Evolutionary conservation across 2,888 invertebrate genomes (phyloP).

Genomic region (Beris chalybata): DNA sequence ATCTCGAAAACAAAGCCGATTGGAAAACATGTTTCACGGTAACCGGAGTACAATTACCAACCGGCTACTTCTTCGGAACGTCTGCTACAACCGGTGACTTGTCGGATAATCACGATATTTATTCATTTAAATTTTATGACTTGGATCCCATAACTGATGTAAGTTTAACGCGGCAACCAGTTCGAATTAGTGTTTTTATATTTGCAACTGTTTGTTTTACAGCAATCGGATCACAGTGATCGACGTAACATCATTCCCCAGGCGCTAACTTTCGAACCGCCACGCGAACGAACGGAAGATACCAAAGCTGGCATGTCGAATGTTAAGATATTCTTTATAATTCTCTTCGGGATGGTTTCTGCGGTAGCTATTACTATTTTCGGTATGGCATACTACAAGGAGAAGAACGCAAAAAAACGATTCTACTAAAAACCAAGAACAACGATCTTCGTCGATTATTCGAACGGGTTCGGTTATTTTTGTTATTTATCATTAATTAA

Average conservation of each 20-base stretch:
- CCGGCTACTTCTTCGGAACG: constrained; percentile 92
- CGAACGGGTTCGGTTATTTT: too few relatives aligned
- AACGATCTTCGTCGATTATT: neutral
- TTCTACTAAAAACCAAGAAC: constrained; percentile 55
- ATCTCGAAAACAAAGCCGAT: constrained; percentile 86
- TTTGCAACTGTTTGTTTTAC: constrained; percentile 51
- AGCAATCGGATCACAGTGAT: constrained; percentile 60
- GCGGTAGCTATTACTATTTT: constrained; percentile 82
- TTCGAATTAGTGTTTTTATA: constrained; percentile 8
- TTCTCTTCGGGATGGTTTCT: constrained; percentile 81
- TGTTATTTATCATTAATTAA: too few relatives aligned
- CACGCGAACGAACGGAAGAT: constrained; percentile 89
- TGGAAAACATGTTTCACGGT: constrained; percentile 95
- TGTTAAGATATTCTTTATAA: constrained; percentile 84
- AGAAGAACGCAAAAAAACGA: constrained; percentile 86
- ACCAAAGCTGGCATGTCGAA: constrained; percentile 86
- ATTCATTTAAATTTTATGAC: constrained; percentile 90
- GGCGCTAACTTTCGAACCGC: constrained; percentile 86
- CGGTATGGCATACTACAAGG: constrained; percentile 91
- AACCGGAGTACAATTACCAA: constrained; percentile 86
- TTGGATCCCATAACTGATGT: constrained; percentile 61
- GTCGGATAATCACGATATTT: constrained; percentile 93
- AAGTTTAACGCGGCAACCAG: neutral
- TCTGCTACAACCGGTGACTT: constrained; percentile 97
- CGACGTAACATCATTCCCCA: constrained; percentile 84